phyloP scores from a whole-genome alignment of 2,888 invertebrate species.

The Parnassius orleans region DNA sequence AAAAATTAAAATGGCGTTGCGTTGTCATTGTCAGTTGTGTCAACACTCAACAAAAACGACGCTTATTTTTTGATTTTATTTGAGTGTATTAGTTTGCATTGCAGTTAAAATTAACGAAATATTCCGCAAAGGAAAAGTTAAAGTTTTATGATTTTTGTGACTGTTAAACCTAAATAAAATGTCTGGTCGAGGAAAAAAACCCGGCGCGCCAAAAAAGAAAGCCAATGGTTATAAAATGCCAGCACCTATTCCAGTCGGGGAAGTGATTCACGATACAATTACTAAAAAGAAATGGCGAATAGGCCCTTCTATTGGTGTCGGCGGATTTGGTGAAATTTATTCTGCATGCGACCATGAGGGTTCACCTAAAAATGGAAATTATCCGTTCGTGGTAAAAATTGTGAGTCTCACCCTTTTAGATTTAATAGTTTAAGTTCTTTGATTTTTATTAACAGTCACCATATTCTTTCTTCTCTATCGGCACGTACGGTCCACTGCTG shows the following conservation, averaged over 20 bases:
- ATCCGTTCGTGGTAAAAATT: constrained; percentile 89
- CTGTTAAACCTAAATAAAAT: constrained; percentile 39
- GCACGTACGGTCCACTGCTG: no score
- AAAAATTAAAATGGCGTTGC: no score
- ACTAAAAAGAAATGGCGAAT: constrained; percentile 91
- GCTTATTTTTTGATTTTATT: no score
- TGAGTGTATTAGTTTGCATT: neutral
- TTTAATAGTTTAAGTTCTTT: neutral
- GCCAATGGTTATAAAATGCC: constrained; percentile 82
- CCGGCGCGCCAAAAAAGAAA: constrained; percentile 64
- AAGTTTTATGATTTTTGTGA: constrained; percentile 2
- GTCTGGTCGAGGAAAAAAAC: constrained; percentile 62
- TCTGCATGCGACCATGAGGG: constrained; percentile 84
- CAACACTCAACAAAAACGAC: no score
- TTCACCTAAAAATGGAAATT: constrained; percentile 72
- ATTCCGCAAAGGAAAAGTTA: neutral
- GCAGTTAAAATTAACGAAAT: neutral
- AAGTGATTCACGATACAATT: constrained; percentile 86
- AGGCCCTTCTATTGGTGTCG: constrained; percentile 92
- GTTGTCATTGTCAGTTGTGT: no score
- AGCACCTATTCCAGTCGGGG: constrained; percentile 87
- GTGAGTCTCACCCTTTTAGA: constrained; percentile 75
- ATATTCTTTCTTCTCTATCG: no score
- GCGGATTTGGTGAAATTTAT: constrained; percentile 97
- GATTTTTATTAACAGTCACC: no score